Evolutionary conservation across 1,140 invertebrate species (phyloP).

Genomic region (Ostrea denselamellosa): DNA sequence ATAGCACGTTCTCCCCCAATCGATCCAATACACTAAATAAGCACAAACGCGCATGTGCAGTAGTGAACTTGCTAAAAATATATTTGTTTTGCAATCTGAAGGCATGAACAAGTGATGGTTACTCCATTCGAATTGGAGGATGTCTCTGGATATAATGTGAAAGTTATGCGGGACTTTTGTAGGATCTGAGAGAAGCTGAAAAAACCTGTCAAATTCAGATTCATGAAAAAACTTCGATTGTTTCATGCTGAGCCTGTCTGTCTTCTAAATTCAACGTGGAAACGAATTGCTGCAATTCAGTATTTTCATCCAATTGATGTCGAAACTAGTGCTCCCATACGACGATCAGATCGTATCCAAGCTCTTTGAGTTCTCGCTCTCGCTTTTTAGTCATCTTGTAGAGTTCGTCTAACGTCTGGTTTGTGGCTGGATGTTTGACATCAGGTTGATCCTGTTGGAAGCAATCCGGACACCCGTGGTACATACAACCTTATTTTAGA

Average conservation of each 20-base stretch:
- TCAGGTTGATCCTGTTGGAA: constrained; percentile 42
- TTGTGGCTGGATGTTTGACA: constrained; percentile 36
- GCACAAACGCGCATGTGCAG: constrained; percentile 76
- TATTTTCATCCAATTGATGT: constrained; percentile 21
- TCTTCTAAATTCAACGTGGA: constrained; percentile 42
- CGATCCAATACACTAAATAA: constrained; percentile 75
- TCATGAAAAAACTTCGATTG: constrained; percentile 55
- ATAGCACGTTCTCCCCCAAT: constrained; percentile 71
- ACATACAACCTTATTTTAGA: constrained; percentile 43
- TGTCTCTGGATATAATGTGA: constrained; percentile 55
- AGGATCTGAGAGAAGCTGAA: constrained; percentile 66
- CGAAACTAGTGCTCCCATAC: constrained; percentile 54
- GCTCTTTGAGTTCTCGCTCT: neutral
- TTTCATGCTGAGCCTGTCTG: constrained; percentile 52
- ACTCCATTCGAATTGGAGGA: constrained; percentile 49
- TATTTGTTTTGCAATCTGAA: constrained; percentile 67
- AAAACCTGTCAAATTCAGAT: constrained; percentile 55
- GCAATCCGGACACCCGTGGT: constrained; percentile 51
- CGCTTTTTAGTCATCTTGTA: constrained; percentile 42
- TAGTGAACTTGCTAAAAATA: constrained; percentile 77
- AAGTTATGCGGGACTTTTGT: constrained; percentile 48
- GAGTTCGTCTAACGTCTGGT: constrained; percentile 50
- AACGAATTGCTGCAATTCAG: constrained; percentile 36
- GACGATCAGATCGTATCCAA: constrained; percentile 26
- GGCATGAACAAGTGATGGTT: constrained; percentile 37